A percentile compares a stretch with the other conserved stretches of the same genome.
Evolutionary conservation across 2,797 vertebrate species (phyloP).

Genomic region (Neoniphon sammara): DNA sequence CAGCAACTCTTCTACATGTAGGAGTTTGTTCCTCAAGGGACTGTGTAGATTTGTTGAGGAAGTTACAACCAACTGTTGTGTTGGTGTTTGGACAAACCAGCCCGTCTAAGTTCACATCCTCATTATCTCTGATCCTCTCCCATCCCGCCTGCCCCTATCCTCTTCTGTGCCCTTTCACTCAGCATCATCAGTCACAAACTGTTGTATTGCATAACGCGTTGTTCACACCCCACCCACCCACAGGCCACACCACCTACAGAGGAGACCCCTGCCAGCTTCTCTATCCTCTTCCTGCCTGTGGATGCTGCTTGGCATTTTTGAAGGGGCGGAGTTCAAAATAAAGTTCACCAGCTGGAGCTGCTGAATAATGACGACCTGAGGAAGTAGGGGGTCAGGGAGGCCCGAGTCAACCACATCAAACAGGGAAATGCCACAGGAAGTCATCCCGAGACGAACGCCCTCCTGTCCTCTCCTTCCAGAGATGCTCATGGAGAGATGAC

Average conservation of each 20-base stretch:
- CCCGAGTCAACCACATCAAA: conserved; percentile 61
- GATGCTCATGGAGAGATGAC: conserved; percentile 42
- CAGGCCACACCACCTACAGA: conserved; percentile 50
- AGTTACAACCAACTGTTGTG: conserved; percentile 15
- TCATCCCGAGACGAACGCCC: conserved; percentile 44
- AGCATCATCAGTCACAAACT: conserved; percentile 10
- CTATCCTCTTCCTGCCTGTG: conserved; percentile 51
- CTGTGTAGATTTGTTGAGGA: background rate
- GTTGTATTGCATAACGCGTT: conserved; percentile 4
- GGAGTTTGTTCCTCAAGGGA: background rate
- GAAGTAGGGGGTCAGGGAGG: conserved; percentile 44
- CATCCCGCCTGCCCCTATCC: background rate
- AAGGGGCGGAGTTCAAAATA: conserved; percentile 69
- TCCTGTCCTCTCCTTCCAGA: conserved; percentile 21
- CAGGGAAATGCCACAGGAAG: conserved; percentile 69
- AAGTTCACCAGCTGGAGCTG: conserved; percentile 67
- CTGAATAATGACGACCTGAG: conserved; percentile 63
- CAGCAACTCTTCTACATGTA: conserved; percentile 7
- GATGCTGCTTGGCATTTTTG: conserved; percentile 74
- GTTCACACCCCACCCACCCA: background rate
- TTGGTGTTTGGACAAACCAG: background rate
- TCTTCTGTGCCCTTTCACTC: conserved; percentile 15
- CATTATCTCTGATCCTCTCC: background rate
- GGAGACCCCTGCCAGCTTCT: conserved; percentile 48
- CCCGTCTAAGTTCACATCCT: background rate